phyloP scores from a whole-genome alignment of 2,888 invertebrate genomes.

The Bombylius major region DNA sequence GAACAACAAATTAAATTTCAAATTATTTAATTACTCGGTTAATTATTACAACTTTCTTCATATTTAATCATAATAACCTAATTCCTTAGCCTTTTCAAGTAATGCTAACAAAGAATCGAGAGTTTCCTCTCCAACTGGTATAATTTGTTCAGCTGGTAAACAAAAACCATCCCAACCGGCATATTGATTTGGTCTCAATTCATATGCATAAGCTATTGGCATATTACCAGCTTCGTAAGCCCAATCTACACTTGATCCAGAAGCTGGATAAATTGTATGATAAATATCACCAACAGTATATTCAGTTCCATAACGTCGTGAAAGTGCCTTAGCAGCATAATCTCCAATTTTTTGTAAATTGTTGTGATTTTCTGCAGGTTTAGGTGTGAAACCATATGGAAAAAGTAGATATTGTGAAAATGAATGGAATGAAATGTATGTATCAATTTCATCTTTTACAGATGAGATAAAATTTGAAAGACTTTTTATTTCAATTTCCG shows the following conservation, averaged over 20 bases:
- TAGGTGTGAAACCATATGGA: constrained; percentile 54
- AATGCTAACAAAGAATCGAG: constrained; percentile 42
- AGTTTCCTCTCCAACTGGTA: constrained; percentile 50
- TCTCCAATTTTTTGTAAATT: constrained; percentile 37
- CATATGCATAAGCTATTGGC: constrained; percentile 54
- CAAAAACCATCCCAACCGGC: constrained; percentile 52
- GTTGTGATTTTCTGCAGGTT: constrained; percentile 41
- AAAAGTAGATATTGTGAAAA: constrained; percentile 57
- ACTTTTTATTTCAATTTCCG: constrained; percentile 43
- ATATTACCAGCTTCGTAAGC: constrained; percentile 52
- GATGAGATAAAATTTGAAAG: constrained; percentile 44
- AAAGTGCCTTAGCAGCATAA: constrained; percentile 30
- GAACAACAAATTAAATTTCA: too few species aligned
- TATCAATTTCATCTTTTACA: constrained; percentile 40
- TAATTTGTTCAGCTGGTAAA: constrained; percentile 51
- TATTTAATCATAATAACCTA: not conserved
- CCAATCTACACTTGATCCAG: constrained; percentile 63
- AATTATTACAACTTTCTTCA: too few species aligned
- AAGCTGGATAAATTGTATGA: constrained; percentile 43
- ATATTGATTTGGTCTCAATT: constrained; percentile 33
- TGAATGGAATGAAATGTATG: constrained; percentile 64
- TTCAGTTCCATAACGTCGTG: constrained; percentile 44
- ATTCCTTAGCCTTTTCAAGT: constrained; percentile 22
- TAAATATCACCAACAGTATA: constrained; percentile 49
- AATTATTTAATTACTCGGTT: too few species aligned